Conservation (phyloP, 1,140 invertebrate genomes). For the Sminthurinus signatus region DNA sequence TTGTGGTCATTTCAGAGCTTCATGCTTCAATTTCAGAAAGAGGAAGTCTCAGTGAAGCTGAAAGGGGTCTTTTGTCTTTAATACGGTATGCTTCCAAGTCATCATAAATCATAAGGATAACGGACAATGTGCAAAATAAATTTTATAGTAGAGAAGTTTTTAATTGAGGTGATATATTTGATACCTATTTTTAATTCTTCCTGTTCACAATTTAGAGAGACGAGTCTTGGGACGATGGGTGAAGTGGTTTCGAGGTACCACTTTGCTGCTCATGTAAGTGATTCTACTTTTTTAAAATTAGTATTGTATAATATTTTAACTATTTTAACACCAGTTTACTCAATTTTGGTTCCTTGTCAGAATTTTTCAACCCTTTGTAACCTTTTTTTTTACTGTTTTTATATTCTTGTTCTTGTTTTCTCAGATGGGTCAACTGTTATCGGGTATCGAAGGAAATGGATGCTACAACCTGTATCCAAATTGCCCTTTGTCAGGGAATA, state of each 20-base stretch:
- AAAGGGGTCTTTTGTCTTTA: slow-evolving; percentile 59
- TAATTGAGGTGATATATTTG: slow-evolving; percentile 26
- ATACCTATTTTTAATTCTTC: background rate
- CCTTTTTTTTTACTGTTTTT: too few species aligned
- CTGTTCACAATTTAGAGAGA: slow-evolving; percentile 51
- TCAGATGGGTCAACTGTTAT: slow-evolving; percentile 72
- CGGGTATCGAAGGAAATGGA: slow-evolving; percentile 61
- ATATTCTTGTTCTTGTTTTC: too few species aligned
- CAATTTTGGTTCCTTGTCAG: too few species aligned
- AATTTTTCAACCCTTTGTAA: too few species aligned
- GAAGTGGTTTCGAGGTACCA: slow-evolving; percentile 66
- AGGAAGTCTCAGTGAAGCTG: slow-evolving; percentile 62
- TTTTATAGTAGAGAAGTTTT: background rate
- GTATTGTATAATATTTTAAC: too few species aligned
- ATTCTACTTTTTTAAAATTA: too few species aligned
- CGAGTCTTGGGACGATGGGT: slow-evolving; percentile 54
- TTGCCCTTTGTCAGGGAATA: slow-evolving; percentile 58
- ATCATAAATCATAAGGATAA: too few species aligned
- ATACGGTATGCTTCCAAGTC: slow-evolving; percentile 67
- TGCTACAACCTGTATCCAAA: slow-evolving; percentile 65
- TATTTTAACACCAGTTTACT: too few species aligned
- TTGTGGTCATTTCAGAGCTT: too few species aligned
- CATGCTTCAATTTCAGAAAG: slow-evolving; percentile 56
- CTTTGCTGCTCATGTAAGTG: slow-evolving; percentile 70
- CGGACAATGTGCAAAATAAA: too few species aligned